phyloP scores from a whole-genome alignment of 1,140 invertebrate genomes.

The Drosophila carrolli region DNA sequence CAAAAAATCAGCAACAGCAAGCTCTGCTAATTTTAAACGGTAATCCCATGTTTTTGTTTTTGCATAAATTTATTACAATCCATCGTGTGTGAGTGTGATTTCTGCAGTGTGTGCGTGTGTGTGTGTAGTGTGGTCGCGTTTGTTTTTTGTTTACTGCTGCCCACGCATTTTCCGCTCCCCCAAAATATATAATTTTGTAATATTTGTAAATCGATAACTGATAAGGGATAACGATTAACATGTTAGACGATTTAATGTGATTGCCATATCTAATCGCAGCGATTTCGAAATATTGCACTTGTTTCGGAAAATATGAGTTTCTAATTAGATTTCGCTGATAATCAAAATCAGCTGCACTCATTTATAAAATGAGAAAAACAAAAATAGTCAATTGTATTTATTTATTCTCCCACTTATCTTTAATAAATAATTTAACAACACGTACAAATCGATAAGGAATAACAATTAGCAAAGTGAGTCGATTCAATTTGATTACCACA shows the following conservation, averaged over 20 bases:
- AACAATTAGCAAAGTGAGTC: not conserved
- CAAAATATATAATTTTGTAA: constrained; percentile 28
- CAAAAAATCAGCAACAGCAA: constrained; percentile 47
- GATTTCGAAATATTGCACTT: constrained; percentile 11
- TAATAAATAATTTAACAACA: not conserved
- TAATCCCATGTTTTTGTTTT: constrained; percentile 67
- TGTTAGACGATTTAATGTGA: not conserved
- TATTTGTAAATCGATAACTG: constrained; percentile 40
- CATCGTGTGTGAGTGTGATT: constrained; percentile 21
- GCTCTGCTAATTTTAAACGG: constrained; percentile 71
- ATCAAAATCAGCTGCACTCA: too few species aligned
- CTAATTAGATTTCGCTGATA: too few species aligned
- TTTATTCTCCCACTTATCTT: not conserved
- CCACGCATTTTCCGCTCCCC: constrained; percentile 41
- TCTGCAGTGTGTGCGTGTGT: constrained; percentile 11
- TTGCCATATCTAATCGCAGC: constrained; percentile 25
- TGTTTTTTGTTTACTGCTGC: constrained; percentile 41
- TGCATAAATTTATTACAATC: constrained; percentile 49
- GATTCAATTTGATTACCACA: not conserved
- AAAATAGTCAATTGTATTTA: not conserved
- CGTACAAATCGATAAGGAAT: not conserved
- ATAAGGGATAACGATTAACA: constrained; percentile 25
- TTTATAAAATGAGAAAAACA: not conserved
- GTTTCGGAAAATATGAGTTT: not conserved
- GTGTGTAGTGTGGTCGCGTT: constrained; percentile 18